These are phyloP conservation scores for Oophaga pumilio DNA, from an alignment of 2,113 vertebrate species.

Conservation along the genomic window DNA sequence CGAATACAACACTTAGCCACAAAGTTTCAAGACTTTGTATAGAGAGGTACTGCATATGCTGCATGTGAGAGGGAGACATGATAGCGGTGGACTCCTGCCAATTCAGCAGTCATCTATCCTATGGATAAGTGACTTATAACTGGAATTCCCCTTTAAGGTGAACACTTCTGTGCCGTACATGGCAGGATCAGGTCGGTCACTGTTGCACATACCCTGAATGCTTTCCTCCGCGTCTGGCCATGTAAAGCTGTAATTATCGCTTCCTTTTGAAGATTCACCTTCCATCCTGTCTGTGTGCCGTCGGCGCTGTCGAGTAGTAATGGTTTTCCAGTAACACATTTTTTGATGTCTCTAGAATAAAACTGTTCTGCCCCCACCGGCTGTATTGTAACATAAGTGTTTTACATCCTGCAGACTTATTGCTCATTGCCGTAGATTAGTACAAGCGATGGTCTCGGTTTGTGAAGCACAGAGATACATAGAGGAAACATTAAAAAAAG, in stretches of 20 bases:
- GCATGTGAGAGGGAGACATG: too few species aligned
- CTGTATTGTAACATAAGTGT: neutral
- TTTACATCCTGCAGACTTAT: neutral
- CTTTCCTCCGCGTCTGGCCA: neutral
- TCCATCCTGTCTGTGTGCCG: slow-evolving; percentile 21
- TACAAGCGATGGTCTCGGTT: too few species aligned
- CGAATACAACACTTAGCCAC: too few species aligned
- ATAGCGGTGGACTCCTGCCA: too few species aligned
- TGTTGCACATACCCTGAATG: neutral
- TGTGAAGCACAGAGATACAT: too few species aligned
- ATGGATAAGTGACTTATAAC: neutral
- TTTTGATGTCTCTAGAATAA: slow-evolving; percentile 27
- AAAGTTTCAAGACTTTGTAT: too few species aligned
- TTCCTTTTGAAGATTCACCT: slow-evolving; percentile 41
- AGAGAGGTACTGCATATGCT: too few species aligned
- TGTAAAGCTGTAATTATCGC: slow-evolving; percentile 28
- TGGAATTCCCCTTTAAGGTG: neutral
- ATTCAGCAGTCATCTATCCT: too few species aligned
- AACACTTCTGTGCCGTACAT: neutral
- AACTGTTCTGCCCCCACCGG: neutral
- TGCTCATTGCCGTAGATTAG: too few species aligned
- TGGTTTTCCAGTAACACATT: neutral
- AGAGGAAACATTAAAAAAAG: too few species aligned
- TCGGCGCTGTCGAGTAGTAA: neutral
- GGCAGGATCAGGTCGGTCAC: neutral